phyloP scores from a whole-genome alignment of 2,888 invertebrate genomes.

The Athalia circularis region DNA sequence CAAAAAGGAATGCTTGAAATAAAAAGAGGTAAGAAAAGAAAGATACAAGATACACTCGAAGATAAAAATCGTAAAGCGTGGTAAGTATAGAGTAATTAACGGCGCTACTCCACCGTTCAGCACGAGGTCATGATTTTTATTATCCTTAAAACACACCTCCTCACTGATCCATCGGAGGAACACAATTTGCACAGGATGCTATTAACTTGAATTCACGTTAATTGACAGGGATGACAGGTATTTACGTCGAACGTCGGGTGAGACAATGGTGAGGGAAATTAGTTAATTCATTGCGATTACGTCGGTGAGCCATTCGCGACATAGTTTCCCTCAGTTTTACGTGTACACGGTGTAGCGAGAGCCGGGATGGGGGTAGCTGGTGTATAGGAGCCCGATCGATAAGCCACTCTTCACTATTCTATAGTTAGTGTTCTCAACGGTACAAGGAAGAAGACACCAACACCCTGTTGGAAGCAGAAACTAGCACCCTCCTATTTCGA shows the following conservation, averaged over 20 bases:
- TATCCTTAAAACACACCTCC: too few relatives aligned
- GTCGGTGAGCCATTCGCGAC: slow-evolving; percentile 7
- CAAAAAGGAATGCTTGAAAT: too few relatives aligned
- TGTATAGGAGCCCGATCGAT: slow-evolving; percentile 26
- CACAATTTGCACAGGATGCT: too few relatives aligned
- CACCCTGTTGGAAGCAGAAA: not conserved
- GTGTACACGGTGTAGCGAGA: not conserved
- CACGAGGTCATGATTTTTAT: too few relatives aligned
- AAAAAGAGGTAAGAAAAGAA: too few relatives aligned
- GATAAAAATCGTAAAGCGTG: too few relatives aligned
- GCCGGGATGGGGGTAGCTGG: not conserved
- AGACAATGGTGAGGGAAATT: slow-evolving; percentile 33
- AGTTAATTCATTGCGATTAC: slow-evolving; percentile 41
- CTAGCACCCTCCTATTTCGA: not conserved
- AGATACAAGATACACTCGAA: too few relatives aligned
- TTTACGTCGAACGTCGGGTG: slow-evolving; percentile 25
- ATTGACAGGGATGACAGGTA: slow-evolving; percentile 23
- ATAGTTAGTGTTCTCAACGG: slow-evolving; percentile 1
- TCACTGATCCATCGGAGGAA: too few relatives aligned
- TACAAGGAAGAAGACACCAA: not conserved
- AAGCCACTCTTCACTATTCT: slow-evolving; percentile 14
- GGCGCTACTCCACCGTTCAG: too few relatives aligned
- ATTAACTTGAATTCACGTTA: not conserved
- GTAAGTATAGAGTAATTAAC: too few relatives aligned
- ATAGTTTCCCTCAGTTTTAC: slow-evolving; percentile 38